Percentiles rank a stretch among this genome's conserved stretches.
Evolutionary conservation across 1,140 invertebrate species (phyloP).

Genomic region (Drosophila persimilis): DNA sequence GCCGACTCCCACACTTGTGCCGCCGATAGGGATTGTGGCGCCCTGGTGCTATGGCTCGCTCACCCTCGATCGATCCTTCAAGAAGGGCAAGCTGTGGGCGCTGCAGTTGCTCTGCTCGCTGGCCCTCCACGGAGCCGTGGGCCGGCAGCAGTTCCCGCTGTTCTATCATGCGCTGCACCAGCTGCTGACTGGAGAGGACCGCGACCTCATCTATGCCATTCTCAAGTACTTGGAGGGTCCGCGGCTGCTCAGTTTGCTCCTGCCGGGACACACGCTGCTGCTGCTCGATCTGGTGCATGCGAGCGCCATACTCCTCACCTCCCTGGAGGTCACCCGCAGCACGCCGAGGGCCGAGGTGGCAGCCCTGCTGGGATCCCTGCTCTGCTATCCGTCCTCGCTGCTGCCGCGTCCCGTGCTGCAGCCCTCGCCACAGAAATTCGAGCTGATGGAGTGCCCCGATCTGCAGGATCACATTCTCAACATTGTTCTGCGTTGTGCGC

Average conservation of each 20-base stretch:
- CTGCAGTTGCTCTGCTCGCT: constrained; percentile 91
- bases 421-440: constrained; percentile 88
- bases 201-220: constrained; percentile 85
- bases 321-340: constrained; percentile 88
- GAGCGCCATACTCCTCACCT: constrained; percentile 92
- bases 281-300: constrained; percentile 95
- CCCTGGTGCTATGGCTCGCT: constrained; percentile 95
- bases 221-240: constrained; percentile 89
- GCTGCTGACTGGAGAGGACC: constrained; percentile 86
- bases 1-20: constrained; percentile 88
- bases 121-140: constrained; percentile 84
- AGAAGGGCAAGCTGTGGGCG: constrained; percentile 90
- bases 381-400: constrained; percentile 91
- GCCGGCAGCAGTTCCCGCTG: constrained; percentile 89
- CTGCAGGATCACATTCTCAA: constrained; percentile 94
- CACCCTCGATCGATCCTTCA: constrained; percentile 86
- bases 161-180: constrained; percentile 95
- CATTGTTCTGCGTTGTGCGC: constrained; percentile 93
- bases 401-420: constrained; percentile 92
- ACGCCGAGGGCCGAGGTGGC: constrained; percentile 95
- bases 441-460: constrained; percentile 81
- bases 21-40: constrained; percentile 92
- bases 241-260: constrained; percentile 92
- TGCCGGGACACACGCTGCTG: constrained; percentile 94
- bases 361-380: constrained; percentile 93